Conservation (phyloP, 23 tunicate genomes). For the Phallusia fumigata region DNA sequence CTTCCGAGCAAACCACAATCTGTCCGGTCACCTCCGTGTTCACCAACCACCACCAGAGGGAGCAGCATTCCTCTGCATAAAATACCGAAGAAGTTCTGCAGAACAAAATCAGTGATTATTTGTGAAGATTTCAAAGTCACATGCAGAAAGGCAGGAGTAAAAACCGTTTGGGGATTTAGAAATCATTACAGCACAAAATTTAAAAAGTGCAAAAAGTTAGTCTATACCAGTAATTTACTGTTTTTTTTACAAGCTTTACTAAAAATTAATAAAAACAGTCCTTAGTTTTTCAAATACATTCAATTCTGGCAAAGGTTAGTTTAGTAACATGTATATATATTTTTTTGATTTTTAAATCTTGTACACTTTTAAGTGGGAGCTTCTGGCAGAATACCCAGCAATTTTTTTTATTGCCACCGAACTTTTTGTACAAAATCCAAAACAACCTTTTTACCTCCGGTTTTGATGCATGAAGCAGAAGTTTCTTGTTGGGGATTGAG, state of each 20-base stretch:
- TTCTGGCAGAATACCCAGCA: too few relatives aligned
- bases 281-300: too few relatives aligned
- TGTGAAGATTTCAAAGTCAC: neutral
- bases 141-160: neutral
- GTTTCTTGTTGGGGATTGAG: conserved; percentile 29
- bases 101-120: neutral
- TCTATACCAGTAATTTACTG: too few relatives aligned
- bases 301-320: too few relatives aligned
- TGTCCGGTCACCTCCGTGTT: conserved; percentile 58
- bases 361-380: too few relatives aligned
- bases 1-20: conserved; percentile 74
- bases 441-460: conserved; percentile 41
- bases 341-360: too few relatives aligned
- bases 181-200: neutral
- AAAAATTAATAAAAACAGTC: too few relatives aligned
- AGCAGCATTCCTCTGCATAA: conserved; percentile 69
- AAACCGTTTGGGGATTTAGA: neutral
- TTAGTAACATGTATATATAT: too few relatives aligned
- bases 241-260: too few relatives aligned
- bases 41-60: conserved; percentile 63
- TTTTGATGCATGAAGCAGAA: conserved; percentile 64
- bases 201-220: neutral
- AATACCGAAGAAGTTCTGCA: conserved; percentile 68
- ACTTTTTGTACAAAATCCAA: too few relatives aligned
- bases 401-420: too few relatives aligned